These are phyloP conservation scores for Neosilurus mollespiculum DNA, from an alignment of 2,797 vertebrate genomes.

Conservation along the genomic window DNA sequence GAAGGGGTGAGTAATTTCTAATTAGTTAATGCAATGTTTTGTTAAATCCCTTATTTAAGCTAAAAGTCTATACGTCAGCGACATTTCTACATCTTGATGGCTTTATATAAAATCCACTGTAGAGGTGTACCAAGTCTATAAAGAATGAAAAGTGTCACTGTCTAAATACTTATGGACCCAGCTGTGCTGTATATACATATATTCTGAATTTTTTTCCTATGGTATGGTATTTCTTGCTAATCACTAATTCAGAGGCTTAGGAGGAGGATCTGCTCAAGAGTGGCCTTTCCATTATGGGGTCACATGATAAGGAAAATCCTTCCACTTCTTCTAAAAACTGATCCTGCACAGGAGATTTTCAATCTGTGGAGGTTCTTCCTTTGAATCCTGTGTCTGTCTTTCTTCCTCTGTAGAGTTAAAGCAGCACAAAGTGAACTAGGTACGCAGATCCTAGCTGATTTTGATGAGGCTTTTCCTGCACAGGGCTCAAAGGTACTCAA, in stretches of 20 bases:
- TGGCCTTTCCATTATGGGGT: conserved; percentile 16
- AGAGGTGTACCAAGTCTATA: too few relatives aligned
- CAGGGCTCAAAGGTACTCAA: conserved; percentile 90
- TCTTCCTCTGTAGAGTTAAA: conserved; percentile 80
- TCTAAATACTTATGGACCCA: too few relatives aligned
- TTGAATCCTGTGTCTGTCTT: conserved; percentile 30
- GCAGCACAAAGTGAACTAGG: conserved; percentile 94
- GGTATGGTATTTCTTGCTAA: neutral
- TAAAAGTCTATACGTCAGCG: too few relatives aligned
- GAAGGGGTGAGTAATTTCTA: too few relatives aligned
- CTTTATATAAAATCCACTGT: too few relatives aligned
- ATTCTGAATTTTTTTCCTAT: neutral
- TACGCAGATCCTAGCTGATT: conserved; percentile 96
- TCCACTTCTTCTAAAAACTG: neutral
- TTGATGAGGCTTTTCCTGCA: conserved; percentile 94
- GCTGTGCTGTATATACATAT: neutral
- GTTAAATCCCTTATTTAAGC: too few relatives aligned
- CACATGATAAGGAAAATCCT: conserved; percentile 4
- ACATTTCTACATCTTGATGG: too few relatives aligned
- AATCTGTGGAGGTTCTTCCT: conserved; percentile 5
- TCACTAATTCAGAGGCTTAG: conserved; percentile 1
- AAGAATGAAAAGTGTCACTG: too few relatives aligned
- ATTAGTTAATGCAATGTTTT: too few relatives aligned
- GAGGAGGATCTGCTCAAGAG: neutral
- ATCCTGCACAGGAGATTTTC: conserved; percentile 18